Evolutionary conservation across 2,888 invertebrate species (phyloP), one percentile per base, ranked within the genome.

Genomic region (Stenoptilia bipunctidactyla): DNA sequence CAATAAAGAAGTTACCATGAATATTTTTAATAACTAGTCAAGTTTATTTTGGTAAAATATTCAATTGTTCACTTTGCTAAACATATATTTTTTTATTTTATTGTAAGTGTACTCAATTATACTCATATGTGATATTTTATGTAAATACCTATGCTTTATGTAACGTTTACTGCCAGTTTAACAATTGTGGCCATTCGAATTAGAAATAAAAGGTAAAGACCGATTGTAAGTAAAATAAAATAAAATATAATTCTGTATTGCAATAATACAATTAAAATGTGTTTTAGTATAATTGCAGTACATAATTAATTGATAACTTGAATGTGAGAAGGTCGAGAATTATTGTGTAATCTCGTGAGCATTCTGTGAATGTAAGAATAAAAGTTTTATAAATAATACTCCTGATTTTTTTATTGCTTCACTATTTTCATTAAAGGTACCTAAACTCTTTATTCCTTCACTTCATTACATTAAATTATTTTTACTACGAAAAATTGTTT

Each of bases 81-180:
- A 37, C 6, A 30, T 30, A 8, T 8, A 4, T 30, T 30, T 30
- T 30, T 30, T 30, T 30, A 30, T 3, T 10, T 30, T 30, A 12
- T 30, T n/a, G 3, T 30, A 30, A 60, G 53, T 50, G 58, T 58
- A 56, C 55, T 54, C 39, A 34, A 58, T 59, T 66, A 64, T 68
- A 72, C 66, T 72, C 64, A 61, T 67, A 66, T 77, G 79, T 79
- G 74, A 77, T 77, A 74, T 66, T 66, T 62, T 63, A 50, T 70
- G 72, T 76, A 73, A 73, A 75, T 73, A 71, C 20, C 20, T 20
- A 20, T 20, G 20, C 8, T 20, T 20, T 20, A 20, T 20, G 8
- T 5, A 20, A 20, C 4, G 8, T 5, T 5, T 20, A 20, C 20
- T 20, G 20, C 20, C 20, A 12, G 30, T 30, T n/a, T 25, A 25